Evolutionary conservation across 2,797 vertebrate genomes (phyloP), one percentile per base, ranked within the genome.

Genomic region (Enteromius thamalakanensis): DNA sequence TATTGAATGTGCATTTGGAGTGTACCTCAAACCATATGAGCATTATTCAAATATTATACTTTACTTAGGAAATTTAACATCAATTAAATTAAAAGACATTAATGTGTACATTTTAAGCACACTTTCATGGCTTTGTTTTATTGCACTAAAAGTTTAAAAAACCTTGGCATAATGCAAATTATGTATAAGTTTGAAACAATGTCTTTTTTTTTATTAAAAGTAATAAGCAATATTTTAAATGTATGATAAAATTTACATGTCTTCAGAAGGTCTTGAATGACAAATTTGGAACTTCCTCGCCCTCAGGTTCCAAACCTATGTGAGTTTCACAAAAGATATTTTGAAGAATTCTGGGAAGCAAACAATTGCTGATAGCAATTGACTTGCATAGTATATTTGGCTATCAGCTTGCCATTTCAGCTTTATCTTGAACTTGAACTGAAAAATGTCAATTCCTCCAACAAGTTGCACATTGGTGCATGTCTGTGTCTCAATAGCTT

Each of bases 371-470:
- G n/a, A 58, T 23, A 58, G 10, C 55, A n/a, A 23, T 10, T 10
- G 21, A 55, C 21, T 3, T n/a, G 9, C n/a, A 58, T 2, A 58
- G 1, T 11, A 23, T 23, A 11, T 58, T 58, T 58, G 21, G 9
- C n/a, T 58, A 23, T 12, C 55, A 26, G 11, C n/a, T 60, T 26
- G n/a, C n/a, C n/a, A 26, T 60, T 34, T 72, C 10, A 53, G 47
- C 47, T 53, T 34, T n/a, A 37, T 79, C 29, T 40, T 17, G 7
- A 79, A 79, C 45, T 78, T 78, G 76, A 65, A 65, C 76, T 65
- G 23, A 67, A 37, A 67, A 51, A 68, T 68, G 47, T 34, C 34
- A 58, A n/a, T 55, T 75, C 49, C 51, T 32, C 15, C 49, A 51
- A 32, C 6, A 62, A 29, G 37, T 64, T 12, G 12, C 17, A 47